Evolutionary conservation across 1,140 invertebrate genomes (phyloP).

Genomic region (Procambarus virginalis): DNA sequence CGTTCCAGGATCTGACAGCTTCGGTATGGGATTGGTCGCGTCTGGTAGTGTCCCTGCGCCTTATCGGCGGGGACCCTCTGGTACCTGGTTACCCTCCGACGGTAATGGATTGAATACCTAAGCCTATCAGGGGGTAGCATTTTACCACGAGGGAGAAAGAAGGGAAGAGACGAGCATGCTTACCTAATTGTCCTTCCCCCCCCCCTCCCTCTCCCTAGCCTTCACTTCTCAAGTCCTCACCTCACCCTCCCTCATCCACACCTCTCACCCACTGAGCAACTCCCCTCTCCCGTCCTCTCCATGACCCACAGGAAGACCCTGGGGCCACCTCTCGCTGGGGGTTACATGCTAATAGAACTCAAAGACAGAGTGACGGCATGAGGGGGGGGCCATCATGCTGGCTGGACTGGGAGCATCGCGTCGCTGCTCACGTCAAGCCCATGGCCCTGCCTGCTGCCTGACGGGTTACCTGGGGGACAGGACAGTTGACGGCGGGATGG

Average conservation of each 20-base stretch:
- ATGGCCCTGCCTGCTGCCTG: background rate
- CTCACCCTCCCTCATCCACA: too few species aligned
- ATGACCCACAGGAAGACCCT: too few species aligned
- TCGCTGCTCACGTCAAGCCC: background rate
- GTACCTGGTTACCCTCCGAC: slow-evolving; percentile 13
- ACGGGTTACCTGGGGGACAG: background rate
- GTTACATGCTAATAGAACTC: too few species aligned
- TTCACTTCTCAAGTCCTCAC: background rate
- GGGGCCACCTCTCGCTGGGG: too few species aligned
- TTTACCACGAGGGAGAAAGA: background rate
- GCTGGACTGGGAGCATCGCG: too few species aligned
- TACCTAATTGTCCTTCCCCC: background rate
- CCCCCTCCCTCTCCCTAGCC: background rate
- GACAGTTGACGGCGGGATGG: too few species aligned
- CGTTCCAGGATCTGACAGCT: slow-evolving; percentile 1
- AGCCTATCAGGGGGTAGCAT: slow-evolving; percentile 2
- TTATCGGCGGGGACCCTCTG: background rate
- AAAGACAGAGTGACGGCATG: too few species aligned
- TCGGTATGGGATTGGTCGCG: background rate
- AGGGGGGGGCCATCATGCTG: too few species aligned
- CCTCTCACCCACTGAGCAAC: too few species aligned
- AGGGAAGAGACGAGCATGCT: background rate
- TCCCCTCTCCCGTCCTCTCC: too few species aligned
- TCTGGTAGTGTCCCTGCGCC: background rate
- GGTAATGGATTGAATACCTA: slow-evolving; percentile 10